A percentile compares a stretch with the other conserved stretches of the same genome.
phyloP scores from a whole-genome alignment of 2,888 invertebrate genomes.

The Hirtodrosophila duncani region DNA sequence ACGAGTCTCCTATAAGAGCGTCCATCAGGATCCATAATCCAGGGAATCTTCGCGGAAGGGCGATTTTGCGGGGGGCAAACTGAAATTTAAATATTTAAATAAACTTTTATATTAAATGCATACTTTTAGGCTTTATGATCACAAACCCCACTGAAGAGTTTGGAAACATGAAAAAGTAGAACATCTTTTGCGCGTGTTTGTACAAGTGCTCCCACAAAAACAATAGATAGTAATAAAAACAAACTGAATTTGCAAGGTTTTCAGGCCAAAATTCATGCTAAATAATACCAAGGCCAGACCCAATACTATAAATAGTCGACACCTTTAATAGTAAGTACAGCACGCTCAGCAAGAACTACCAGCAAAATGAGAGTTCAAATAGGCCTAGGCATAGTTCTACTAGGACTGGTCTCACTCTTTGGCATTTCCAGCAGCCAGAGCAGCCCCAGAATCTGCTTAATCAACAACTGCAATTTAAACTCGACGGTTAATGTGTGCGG shows the following conservation, averaged over 20 bases:
- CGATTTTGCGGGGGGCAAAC: too few relatives aligned
- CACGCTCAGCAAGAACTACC: neutral
- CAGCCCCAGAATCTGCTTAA: slow-evolving; percentile 29
- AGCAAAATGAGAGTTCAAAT: slow-evolving; percentile 36
- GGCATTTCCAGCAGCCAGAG: slow-evolving; percentile 6
- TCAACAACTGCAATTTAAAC: slow-evolving; percentile 26
- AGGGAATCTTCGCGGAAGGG: too few relatives aligned
- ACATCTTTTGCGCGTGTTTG: neutral
- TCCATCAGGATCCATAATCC: too few relatives aligned
- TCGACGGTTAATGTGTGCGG: slow-evolving; percentile 30
- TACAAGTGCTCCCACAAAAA: slow-evolving; percentile 21
- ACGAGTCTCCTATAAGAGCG: too few relatives aligned
- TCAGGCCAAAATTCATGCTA: neutral
- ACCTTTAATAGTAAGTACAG: neutral
- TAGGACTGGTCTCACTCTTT: neutral
- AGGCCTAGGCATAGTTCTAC: slow-evolving; percentile 31
- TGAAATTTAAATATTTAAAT: too few relatives aligned
- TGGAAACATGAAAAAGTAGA: too few relatives aligned
- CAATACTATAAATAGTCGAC: neutral
- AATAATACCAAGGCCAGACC: neutral
- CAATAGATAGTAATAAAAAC: too few relatives aligned
- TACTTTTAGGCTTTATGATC: neutral
- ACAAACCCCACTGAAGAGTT: too few relatives aligned
- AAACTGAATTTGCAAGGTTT: neutral
- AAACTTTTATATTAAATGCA: neutral